Conservation (phyloP, 2,797 vertebrate species). For the Mycteria americana region DNA sequence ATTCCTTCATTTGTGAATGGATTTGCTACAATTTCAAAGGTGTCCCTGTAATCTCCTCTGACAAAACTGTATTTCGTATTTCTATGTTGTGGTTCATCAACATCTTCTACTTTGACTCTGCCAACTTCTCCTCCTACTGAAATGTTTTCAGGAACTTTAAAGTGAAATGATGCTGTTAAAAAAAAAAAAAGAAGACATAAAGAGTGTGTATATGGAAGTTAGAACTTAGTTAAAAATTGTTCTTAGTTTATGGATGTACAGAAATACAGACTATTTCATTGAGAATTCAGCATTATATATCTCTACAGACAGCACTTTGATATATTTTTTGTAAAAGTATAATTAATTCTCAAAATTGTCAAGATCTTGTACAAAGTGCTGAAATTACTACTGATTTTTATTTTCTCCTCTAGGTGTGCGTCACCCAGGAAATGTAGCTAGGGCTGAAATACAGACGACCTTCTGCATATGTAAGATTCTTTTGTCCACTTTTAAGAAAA, state of each 20-base stretch:
- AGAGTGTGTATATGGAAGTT: background rate
- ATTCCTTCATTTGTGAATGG: constrained; percentile 80
- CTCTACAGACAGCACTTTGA: background rate
- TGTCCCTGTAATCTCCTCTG: constrained; percentile 62
- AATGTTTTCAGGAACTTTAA: constrained; percentile 84
- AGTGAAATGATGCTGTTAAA: constrained; percentile 75
- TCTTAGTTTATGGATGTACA: background rate
- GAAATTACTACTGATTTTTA: background rate
- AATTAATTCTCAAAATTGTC: background rate
- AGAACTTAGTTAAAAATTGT: background rate
- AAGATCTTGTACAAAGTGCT: background rate
- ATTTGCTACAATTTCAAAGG: constrained; percentile 78
- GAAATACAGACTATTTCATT: background rate
- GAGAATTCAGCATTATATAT: background rate
- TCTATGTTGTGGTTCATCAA: constrained; percentile 88
- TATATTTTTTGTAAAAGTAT: background rate
- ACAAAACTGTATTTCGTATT: constrained; percentile 82
- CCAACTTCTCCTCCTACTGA: constrained; percentile 78
- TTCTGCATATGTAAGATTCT: background rate
- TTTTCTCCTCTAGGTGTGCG: background rate
- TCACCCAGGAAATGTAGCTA: background rate
- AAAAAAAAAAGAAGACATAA: background rate
- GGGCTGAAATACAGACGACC: background rate
- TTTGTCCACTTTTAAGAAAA: background rate
- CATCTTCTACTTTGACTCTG: constrained; percentile 81